phyloP scores from a whole-genome alignment of 2,113 vertebrate species.

The Melanerpes formicivorus region DNA sequence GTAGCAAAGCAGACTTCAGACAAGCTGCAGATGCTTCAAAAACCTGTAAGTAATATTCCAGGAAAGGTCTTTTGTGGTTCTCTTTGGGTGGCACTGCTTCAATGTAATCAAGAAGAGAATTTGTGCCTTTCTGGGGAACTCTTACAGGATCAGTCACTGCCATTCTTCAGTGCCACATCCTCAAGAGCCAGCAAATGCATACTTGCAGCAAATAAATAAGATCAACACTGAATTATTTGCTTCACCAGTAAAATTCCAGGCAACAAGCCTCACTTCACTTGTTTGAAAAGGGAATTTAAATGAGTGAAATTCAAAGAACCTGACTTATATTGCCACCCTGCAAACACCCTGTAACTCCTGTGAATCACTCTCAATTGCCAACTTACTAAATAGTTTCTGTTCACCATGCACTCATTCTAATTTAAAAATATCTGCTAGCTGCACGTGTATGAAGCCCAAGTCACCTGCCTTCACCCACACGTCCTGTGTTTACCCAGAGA shows the following conservation, averaged over 20 bases:
- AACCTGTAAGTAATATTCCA: neutral
- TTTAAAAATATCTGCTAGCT: neutral
- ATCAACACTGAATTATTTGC: neutral
- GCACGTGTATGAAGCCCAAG: neutral
- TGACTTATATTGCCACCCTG: neutral
- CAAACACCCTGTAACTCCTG: neutral
- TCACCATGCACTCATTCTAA: neutral
- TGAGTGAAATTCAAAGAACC: neutral
- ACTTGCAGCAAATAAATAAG: neutral
- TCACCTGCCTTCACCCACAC: neutral
- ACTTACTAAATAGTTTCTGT: neutral
- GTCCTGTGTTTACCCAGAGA: neutral
- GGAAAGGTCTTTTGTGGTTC: neutral
- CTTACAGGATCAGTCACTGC: neutral
- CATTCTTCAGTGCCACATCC: neutral
- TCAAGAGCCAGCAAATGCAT: neutral
- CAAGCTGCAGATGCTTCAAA: neutral
- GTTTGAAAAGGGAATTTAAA: neutral
- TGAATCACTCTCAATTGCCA: neutral
- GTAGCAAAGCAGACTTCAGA: neutral
- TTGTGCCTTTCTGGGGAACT: neutral
- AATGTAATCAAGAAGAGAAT: neutral
- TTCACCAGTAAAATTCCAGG: neutral
- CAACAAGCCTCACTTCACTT: neutral
- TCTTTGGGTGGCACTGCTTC: rapidly evolving